phyloP scores from a whole-genome alignment of 2,888 invertebrate genomes.

The Sarcophaga caerulescens region DNA sequence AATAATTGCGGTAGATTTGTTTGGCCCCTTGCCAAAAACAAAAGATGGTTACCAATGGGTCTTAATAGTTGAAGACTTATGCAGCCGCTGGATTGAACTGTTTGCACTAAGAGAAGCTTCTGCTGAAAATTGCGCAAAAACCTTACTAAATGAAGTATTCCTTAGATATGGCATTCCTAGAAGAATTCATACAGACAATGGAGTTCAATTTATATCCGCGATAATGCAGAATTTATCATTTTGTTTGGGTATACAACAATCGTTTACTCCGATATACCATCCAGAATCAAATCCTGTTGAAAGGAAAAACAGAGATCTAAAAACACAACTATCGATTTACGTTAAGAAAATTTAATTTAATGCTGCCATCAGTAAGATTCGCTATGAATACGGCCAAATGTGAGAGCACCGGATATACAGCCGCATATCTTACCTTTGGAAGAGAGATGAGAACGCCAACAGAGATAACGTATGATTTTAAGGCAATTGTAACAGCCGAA shows the following conservation, averaged over 20 bases:
- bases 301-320: conserved; percentile 23
- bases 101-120: conserved; percentile 43
- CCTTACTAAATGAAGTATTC: conserved; percentile 50
- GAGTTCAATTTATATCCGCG: conserved; percentile 42
- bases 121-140: conserved; percentile 48
- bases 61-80: conserved; percentile 37
- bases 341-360: conserved; percentile 38
- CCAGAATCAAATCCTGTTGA: conserved; percentile 31
- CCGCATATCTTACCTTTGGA: too few relatives aligned
- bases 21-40: too few relatives aligned
- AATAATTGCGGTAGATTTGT: too few relatives aligned
- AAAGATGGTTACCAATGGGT: conserved; percentile 46
- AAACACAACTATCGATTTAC: conserved; percentile 11
- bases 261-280: conserved; percentile 30
- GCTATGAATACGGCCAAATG: conserved; percentile 61
- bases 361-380: conserved; percentile 70
- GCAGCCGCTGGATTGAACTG: conserved; percentile 56
- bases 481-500: too few relatives aligned
- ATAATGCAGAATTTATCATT: conserved; percentile 19
- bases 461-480: too few relatives aligned
- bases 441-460: too few relatives aligned
- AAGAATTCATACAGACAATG: conserved; percentile 46
- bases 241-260: conserved; percentile 19
- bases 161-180: conserved; percentile 53
- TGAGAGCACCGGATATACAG: background rate